Evolutionary conservation across 2,113 vertebrate genomes (phyloP).

Genomic region (Microtus richardsoni): DNA sequence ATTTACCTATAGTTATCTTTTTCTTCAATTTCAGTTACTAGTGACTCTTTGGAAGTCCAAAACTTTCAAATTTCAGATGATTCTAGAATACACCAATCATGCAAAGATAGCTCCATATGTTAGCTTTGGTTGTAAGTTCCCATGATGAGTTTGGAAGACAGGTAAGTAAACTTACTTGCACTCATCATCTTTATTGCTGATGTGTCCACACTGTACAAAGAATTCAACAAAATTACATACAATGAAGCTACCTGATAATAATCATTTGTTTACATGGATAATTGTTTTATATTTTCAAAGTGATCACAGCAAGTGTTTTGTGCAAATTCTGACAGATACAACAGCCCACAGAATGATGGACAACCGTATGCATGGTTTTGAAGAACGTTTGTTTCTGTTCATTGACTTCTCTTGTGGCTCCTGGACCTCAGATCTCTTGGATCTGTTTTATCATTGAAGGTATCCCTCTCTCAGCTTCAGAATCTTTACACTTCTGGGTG

Average conservation of each 20-base stretch:
- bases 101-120: background rate
- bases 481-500: background rate
- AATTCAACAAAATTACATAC: background rate
- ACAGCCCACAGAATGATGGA: background rate
- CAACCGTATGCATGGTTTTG: background rate
- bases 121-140: background rate
- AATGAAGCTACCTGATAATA: background rate
- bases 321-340: background rate
- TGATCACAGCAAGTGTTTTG: slow-evolving; percentile 1
- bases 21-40: slow-evolving; percentile 46
- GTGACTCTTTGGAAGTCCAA: background rate
- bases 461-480: background rate
- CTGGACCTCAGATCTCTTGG: background rate
- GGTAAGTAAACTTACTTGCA: background rate
- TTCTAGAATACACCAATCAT: background rate
- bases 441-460: background rate
- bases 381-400: slow-evolving; percentile 25
- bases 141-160: background rate
- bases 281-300: background rate
- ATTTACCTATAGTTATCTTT: slow-evolving; percentile 26
- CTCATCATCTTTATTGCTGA: background rate
- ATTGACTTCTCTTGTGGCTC: background rate
- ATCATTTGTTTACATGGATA: background rate
- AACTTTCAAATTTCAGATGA: slow-evolving; percentile 49
- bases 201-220: background rate